Evolutionary conservation across 2,888 invertebrate species (phyloP).

Genomic region (Pseudeuparius sepicola): DNA sequence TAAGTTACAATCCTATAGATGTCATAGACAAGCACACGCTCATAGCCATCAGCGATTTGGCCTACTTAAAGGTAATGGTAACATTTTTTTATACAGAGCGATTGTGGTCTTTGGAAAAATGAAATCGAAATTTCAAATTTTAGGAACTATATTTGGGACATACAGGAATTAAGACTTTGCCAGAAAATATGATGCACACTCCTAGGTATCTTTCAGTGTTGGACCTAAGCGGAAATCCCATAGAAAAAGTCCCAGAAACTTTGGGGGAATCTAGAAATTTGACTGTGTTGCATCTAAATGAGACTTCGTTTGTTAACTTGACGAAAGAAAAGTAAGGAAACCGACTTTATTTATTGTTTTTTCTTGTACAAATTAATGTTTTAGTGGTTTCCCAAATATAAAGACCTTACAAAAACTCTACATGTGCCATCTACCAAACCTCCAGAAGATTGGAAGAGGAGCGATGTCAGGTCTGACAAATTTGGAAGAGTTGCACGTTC

Average conservation of each 20-base stretch:
- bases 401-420: slow-evolving; percentile 53
- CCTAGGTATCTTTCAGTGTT: slow-evolving; percentile 54
- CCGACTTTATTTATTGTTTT: slow-evolving; percentile 4
- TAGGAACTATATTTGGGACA: slow-evolving; percentile 60
- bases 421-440: slow-evolving; percentile 54
- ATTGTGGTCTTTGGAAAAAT: background rate
- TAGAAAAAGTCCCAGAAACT: slow-evolving; percentile 49
- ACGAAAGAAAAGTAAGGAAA: slow-evolving; percentile 34
- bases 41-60: slow-evolving; percentile 55
- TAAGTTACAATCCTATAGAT: slow-evolving; percentile 66
- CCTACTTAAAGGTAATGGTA: slow-evolving; percentile 52
- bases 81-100: background rate
- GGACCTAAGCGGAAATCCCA: slow-evolving; percentile 50
- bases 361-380: slow-evolving; percentile 5
- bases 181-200: slow-evolving; percentile 56
- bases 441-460: slow-evolving; percentile 46
- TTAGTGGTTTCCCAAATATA: slow-evolving; percentile 56
- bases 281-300: slow-evolving; percentile 53
- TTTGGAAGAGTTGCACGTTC: slow-evolving; percentile 49
- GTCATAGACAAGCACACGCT: slow-evolving; percentile 53
- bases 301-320: slow-evolving; percentile 56
- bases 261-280: slow-evolving; percentile 51
- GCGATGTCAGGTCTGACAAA: slow-evolving; percentile 48
- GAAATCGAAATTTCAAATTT: slow-evolving; percentile 16
- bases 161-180: slow-evolving; percentile 51